Evolutionary conservation across 2,888 invertebrate genomes (phyloP).

Genomic region (Drosophila paucipuncta): DNA sequence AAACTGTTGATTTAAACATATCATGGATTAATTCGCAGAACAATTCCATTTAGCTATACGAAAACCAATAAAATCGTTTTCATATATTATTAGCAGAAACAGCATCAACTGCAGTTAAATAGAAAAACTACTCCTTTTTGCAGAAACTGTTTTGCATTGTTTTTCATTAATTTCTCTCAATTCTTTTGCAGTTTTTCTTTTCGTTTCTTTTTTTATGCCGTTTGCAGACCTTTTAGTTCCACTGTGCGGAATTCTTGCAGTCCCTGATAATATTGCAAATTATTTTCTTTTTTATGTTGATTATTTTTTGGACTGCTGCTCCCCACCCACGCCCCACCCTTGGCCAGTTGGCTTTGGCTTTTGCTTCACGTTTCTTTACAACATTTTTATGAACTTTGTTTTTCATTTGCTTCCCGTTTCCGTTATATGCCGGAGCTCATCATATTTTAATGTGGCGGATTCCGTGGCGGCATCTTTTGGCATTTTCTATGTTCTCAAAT

Average conservation of each 20-base stretch:
- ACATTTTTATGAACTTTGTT: slow-evolving; percentile 79
- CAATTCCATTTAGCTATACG: background rate
- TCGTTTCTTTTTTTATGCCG: background rate
- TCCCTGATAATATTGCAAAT: slow-evolving; percentile 81
- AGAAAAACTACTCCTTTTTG: background rate
- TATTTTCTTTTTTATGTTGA: slow-evolving; percentile 82
- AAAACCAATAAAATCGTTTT: background rate
- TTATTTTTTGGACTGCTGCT: slow-evolving; percentile 66
- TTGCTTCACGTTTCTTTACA: slow-evolving; percentile 59
- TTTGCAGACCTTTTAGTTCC: slow-evolving; percentile 6
- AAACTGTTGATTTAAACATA: background rate
- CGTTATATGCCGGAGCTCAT: slow-evolving; percentile 61
- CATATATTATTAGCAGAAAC: background rate
- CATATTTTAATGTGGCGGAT: slow-evolving; percentile 80
- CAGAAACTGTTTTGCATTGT: rapidly evolving
- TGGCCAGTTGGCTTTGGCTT: slow-evolving; percentile 27
- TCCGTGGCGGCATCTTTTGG: slow-evolving; percentile 70
- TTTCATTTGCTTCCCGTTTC: slow-evolving; percentile 68
- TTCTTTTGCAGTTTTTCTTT: background rate
- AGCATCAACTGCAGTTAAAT: background rate
- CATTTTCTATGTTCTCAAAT: slow-evolving; percentile 77
- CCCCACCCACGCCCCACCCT: slow-evolving; percentile 24
- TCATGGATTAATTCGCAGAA: background rate
- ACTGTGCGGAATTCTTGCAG: slow-evolving; percentile 50
- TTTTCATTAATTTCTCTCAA: background rate